Evolutionary conservation across 2,888 invertebrate genomes (phyloP), one percentile per base, ranked within the genome.

Genomic region (Pollenia angustigena): DNA sequence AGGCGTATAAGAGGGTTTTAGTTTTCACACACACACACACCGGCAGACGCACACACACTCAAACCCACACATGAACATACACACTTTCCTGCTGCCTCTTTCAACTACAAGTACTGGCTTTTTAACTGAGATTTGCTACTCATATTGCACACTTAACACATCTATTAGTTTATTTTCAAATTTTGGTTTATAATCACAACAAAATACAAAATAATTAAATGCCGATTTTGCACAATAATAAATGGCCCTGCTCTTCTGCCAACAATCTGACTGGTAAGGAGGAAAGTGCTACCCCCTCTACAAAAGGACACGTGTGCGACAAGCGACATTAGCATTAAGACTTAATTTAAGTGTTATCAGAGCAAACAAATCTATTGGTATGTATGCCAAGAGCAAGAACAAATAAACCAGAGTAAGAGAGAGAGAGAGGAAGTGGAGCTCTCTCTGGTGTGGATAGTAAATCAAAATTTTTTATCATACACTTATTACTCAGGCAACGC

Each of bases 331-430:
- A 90, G 91, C 90, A 91, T 91, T 92, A 91, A 91, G 91, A 92
- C 92, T 92, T 91, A 91, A 92, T 92, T 92, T 92, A 91, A 91
- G 91, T 91, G 90, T 92, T 92, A 92, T 92, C 92, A 81, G 88
- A 62, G 87, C 88, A 90, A 92, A 91, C 92, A 92, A 91, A 92
- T 92, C 92, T 90, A 74, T 18, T 76, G 16, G 64, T 71, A 71
- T 69, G 58, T 46, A 50, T 50, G 54, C 16, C 69, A 75, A 62
- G 32, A 62, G 48, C 46, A 62, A 40, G 42, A 52, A 23, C 16
- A 79, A 52, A 60, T 8, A 18, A 18, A 71, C 14, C 40, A 54
- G 62, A 50, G 50, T 23, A 12, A 46, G 23, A 32, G 14, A 75
- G 16, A 75, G 16, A n/a, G n/a, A 64, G 3, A 44, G 40, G 16